Conservation (phyloP, 2,113 vertebrate species). For the Otocyon megalotis region DNA sequence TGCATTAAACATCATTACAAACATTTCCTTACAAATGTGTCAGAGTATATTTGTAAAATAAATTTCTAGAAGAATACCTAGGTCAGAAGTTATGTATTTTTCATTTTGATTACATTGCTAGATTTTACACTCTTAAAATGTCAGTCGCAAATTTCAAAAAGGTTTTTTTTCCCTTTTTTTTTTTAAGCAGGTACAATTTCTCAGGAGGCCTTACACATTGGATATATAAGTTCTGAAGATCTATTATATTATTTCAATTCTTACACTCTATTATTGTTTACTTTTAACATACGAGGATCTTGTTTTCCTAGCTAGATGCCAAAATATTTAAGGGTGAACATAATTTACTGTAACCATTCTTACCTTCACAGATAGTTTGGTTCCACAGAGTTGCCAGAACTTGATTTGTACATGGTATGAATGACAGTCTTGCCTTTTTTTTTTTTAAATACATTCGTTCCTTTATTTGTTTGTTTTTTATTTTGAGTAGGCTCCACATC, state of each 20-base stretch:
- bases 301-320: background rate
- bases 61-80: constrained; percentile 6
- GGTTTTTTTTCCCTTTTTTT: background rate
- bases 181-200: background rate
- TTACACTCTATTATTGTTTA: background rate
- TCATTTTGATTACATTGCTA: background rate
- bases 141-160: constrained; percentile 6
- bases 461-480: background rate
- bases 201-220: background rate
- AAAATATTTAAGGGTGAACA: background rate
- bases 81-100: background rate
- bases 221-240: background rate
- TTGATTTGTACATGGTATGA: background rate
- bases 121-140: background rate
- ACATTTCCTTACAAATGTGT: background rate
- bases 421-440: background rate
- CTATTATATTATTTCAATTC: background rate
- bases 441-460: background rate
- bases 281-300: background rate
- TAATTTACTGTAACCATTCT: background rate
- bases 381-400: background rate
- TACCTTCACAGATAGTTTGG: background rate
- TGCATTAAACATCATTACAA: background rate
- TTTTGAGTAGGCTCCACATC: background rate
- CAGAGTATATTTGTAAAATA: background rate